A percentile compares a stretch with the other conserved stretches of the same genome.
These are phyloP conservation scores for Solea senegalensis DNA, from an alignment of 2,113 vertebrate species.

Conservation along the genomic window DNA sequence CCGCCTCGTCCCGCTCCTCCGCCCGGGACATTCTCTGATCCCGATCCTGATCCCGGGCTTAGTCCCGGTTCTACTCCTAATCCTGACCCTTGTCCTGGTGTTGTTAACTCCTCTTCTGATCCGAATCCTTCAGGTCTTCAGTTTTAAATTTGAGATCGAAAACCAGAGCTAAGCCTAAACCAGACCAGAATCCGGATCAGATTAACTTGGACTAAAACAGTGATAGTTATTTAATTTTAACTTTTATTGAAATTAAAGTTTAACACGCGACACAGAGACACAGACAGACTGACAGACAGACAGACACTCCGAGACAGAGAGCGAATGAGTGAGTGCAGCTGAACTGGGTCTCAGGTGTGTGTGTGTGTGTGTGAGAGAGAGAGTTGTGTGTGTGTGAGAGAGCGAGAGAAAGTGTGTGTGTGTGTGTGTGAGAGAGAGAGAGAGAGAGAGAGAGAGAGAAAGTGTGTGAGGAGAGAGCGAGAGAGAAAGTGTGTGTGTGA, in stretches of 20 bases:
- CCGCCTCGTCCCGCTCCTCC: constrained; percentile 74
- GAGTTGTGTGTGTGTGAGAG: background rate
- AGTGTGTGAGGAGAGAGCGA: background rate
- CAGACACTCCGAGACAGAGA: too few species aligned
- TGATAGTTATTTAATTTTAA: background rate
- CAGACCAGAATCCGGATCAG: background rate
- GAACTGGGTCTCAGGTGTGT: constrained; percentile 32
- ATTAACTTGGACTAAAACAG: background rate
- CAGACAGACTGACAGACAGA: too few species aligned
- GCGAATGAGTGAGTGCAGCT: constrained; percentile 30
- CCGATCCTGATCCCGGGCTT: background rate
- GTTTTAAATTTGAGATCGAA: background rate
- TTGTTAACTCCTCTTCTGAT: background rate
- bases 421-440: background rate
- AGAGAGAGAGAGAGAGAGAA: too few species aligned
- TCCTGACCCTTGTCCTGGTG: background rate
- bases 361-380: constrained; percentile 18
- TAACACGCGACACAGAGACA: too few species aligned
- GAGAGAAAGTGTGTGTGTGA: too few species aligned
- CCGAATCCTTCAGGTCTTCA: background rate
- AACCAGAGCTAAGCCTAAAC: background rate
- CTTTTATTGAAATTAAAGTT: background rate
- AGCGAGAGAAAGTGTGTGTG: too few species aligned
- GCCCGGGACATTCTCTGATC: constrained; percentile 74
- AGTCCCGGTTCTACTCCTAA: background rate